Base-by-base conservation (phyloP, 2,888 invertebrate genomes). In the Dusona sp. region DNA sequence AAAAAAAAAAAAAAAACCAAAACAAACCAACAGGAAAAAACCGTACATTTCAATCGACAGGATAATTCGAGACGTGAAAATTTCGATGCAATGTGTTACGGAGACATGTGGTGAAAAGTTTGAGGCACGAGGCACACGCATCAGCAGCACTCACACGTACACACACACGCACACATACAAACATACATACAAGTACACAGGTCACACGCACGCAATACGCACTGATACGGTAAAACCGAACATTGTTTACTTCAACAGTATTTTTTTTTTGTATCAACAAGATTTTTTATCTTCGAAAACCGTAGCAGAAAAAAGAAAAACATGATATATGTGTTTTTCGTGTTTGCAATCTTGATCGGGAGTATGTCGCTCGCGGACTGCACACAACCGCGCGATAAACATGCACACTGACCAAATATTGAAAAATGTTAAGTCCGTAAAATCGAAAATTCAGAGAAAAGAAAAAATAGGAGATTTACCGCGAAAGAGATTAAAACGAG, bases 201-300 rank as follows among this genome's bases (percentile, higher is more conserved):
- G 79, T 77, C 79, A 85, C 83, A 83, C 83, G 81, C 38, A 80
- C 51, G 70, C 81, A 7, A 61, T 61, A 83, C 73, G 74, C 72
- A 82, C 48, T 72, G 19, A 25, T 33, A 72, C 83, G 86, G 83
- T 81, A 75, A 84, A 84, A 79, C 29, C 33, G 72, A 67, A 70
- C 79, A 81, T 81, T 87, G 85, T 85, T 86, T 86, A 84, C 81
- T 68, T 45, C 65, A 36, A 72, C 42, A 16, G 65, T 25, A 38
- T 11, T 45, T 45, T 36, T 11, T 25, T 22, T 54, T 42, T 19
- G 38, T 29, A 16, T 22, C 42, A 16, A n/a, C 7, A 19, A 25
- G 11, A 7, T 16, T 67, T 22, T 68, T 29, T 29, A 13, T 70
- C 36, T 51, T 51, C 8, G 42, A 54, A 48, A 22, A 25, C 1